Evolutionary conservation across 2,797 vertebrate genomes (phyloP), one percentile per base, ranked within the genome.

Genomic region (Gephyroberyx darwinii): DNA sequence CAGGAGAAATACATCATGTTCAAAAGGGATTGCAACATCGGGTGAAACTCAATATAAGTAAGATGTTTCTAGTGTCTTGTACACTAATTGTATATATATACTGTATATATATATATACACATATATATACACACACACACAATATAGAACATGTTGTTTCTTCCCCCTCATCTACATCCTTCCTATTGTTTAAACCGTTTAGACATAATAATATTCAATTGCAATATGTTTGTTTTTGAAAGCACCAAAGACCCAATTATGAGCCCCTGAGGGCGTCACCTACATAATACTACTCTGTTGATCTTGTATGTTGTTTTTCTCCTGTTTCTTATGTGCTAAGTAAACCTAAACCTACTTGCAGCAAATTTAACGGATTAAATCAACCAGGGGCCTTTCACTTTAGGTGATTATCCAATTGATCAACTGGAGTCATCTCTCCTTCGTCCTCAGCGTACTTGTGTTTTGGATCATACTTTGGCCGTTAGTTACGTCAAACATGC

Each of bases 1-100:
- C 19, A 51, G 47, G 60, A 59, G 8, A 61, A 65, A 41, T 51
- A 14, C 37, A 43, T 37, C 22, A 5, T 66, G 56, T 58, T 70
- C 5, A 57, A 45, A 19, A 60, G 5, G 4, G 17, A 45, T 5
- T 10, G 12, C 39, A 41, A 41, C 39, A 41, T 35, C 8, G 12
- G 10, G 39, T 41, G 39, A 13, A 41, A 13, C 39, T 41, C 35
- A 37, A 37, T 37, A 37, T 37, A 7, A 9, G 35, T 6, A 37
- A 6, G 6, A 35, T 4, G 33, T 35, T 35, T 35, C 33, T 35
- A 35, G 7, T 35, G 7, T 35, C 33, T 35, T 35, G 4, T 35
- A 7, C 33, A 35, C n/a, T n/a, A n/a, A n/a, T n/a, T n/a, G n/a
- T n/a, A n/a, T n/a, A n/a, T n/a, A n/a, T n/a, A n/a, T n/a, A n/a